Evolutionary conservation across 2,113 vertebrate species (phyloP).

Genomic region (Tetrao urogallus): DNA sequence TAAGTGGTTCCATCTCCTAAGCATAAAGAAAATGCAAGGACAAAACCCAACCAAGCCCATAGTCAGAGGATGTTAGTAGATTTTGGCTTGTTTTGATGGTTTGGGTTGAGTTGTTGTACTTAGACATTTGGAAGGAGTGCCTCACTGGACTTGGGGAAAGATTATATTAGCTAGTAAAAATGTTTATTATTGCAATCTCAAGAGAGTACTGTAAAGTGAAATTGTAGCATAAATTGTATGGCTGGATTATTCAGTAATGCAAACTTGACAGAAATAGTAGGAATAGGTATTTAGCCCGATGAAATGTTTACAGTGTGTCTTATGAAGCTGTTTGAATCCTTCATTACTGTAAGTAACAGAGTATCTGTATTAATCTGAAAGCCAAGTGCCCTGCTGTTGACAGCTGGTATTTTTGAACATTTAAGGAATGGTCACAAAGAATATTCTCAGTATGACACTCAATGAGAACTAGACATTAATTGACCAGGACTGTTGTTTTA

Average conservation of each 20-base stretch:
- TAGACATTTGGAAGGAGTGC: neutral
- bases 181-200: neutral
- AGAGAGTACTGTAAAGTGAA: neutral
- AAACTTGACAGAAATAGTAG: neutral
- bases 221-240: neutral
- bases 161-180: neutral
- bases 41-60: neutral
- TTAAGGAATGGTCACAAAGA: neutral
- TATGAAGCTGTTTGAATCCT: neutral
- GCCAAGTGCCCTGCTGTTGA: neutral
- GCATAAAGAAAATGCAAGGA: neutral
- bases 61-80: neutral
- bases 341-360: neutral
- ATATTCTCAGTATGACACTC: neutral
- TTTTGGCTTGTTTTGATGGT: neutral
- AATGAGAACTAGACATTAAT: neutral
- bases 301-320: neutral
- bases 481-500: neutral
- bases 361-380: neutral
- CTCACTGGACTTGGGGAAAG: neutral
- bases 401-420: rapidly evolving
- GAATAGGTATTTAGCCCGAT: neutral
- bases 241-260: neutral
- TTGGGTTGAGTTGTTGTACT: neutral
- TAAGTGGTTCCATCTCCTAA: neutral